Evolutionary conservation across 2,113 vertebrate species (phyloP).

Genomic region (Colistium nudipinnis): DNA sequence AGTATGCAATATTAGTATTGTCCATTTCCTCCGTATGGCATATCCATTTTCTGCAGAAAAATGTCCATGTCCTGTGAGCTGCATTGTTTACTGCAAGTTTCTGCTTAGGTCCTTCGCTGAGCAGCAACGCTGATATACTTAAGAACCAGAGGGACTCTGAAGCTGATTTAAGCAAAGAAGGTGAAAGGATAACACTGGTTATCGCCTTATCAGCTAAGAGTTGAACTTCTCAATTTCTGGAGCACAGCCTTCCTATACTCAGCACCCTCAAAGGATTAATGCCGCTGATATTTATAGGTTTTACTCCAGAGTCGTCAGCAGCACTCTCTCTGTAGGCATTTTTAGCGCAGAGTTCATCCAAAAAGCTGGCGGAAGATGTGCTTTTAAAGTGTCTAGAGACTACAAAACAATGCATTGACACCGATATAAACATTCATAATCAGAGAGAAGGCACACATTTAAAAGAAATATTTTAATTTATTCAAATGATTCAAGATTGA

Average conservation of each 20-base stretch:
- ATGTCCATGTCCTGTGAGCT: background rate
- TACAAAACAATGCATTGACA: background rate
- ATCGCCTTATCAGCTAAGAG: conserved; percentile 76
- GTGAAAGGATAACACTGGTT: conserved; percentile 65
- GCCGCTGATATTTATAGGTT: conserved; percentile 63
- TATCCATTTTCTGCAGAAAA: background rate
- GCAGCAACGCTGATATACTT: conserved; percentile 8
- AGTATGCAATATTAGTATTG: background rate
- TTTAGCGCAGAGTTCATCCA: conserved; percentile 25
- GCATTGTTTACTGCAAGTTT: conserved; percentile 1
- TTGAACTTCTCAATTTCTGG: conserved; percentile 54
- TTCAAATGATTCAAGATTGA: conserved; percentile 61
- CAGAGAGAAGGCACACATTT: conserved; percentile 29
- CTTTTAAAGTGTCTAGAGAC: background rate
- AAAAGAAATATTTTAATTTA: conserved; percentile 77
- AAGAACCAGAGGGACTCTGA: conserved; percentile 54
- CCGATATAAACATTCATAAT: conserved; percentile 11
- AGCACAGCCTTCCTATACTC: conserved; percentile 45
- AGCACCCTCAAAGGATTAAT: conserved; percentile 58
- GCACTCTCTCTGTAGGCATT: conserved; percentile 39
- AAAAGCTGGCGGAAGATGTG: background rate
- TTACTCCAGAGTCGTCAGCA: conserved; percentile 52
- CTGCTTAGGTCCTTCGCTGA: background rate
- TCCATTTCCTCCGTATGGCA: background rate
- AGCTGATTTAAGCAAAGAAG: conserved; percentile 71